These are phyloP conservation scores for Peucedramus taeniatus DNA, from an alignment of 2,113 vertebrate genomes.

Conservation along the genomic window DNA sequence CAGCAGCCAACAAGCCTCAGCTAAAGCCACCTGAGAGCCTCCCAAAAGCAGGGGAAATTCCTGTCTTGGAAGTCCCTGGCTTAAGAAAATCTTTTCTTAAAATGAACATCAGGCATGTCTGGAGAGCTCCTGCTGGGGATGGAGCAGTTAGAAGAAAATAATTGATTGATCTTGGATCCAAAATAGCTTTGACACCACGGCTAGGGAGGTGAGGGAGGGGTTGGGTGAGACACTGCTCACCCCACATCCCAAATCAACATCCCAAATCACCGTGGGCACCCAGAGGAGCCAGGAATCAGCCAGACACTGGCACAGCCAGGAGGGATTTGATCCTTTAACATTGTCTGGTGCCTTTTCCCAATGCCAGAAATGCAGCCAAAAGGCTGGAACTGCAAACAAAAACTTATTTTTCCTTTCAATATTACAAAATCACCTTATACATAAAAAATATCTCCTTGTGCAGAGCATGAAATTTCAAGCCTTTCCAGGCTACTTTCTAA, in stretches of 20 bases:
- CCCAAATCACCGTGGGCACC: accelerated
- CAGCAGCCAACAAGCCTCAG: not conserved
- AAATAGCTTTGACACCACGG: not conserved
- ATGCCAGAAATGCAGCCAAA: not conserved
- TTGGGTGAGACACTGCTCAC: not conserved
- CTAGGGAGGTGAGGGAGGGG: not conserved
- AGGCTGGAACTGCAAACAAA: not conserved
- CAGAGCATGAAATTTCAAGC: not conserved
- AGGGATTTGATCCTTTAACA: not conserved
- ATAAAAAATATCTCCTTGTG: not conserved
- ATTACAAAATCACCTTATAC: not conserved
- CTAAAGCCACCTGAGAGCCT: not conserved
- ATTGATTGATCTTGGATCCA: not conserved
- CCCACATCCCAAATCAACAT: accelerated
- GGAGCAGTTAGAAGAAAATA: not conserved
- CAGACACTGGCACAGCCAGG: not conserved
- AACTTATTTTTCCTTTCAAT: not conserved
- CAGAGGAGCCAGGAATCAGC: not conserved
- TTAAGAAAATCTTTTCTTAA: not conserved
- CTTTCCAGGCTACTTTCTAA: not conserved
- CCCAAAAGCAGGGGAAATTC: not conserved
- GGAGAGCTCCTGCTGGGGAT: not conserved
- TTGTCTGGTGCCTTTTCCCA: accelerated
- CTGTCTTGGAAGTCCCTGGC: not conserved
- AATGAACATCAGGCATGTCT: not conserved